Evolutionary conservation across 1,140 invertebrate genomes (phyloP), one percentile per base, ranked within the genome.

Genomic region (Monomorium pharaonis): DNA sequence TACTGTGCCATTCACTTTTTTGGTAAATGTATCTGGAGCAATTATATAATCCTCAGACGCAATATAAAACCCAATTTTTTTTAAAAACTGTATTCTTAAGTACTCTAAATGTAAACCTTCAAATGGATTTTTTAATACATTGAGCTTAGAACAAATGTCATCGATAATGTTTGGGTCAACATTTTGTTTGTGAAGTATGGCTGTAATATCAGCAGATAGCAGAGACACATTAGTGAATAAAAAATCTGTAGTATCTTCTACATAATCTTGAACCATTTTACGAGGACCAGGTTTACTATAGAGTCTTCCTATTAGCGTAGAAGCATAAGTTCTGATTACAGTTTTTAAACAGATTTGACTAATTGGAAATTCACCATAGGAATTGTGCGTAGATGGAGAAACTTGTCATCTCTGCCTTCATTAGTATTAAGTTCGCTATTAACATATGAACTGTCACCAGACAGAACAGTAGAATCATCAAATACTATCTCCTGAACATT

Each of bases 121-220:
- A 24, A 67, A 67, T 67, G 63, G 63, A 44, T 16, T 67, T 67
- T 67, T 67, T 44, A 67, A 67, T 67, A 67, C 18, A 44, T 16
- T 44, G n/a, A 67, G n/a, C 3, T 44, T 14, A 67, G 0, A 67
- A 67, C 63, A 67, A 67, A 67, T 67, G n/a, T 67, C 37, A 67
- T 67, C 63, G 7, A 67, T 16, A 67, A 67, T 67, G 7, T 44
- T 21, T 2, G 37, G 16, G n/a, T 67, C 37, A n/a, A 67, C n/a
- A 67, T 67, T 67, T 44, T 44, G 63, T 16, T 1, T 16, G 2
- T 16, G 63, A 67, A 14, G 12, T 60, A 30, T 60, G 2, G 27
- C 30, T 63, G 62, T 3, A 63, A 42, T 65, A 65, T 42, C 33
- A 65, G 63, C 33, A 65, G 33, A 42, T 65, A 65, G n/a, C 10